These are phyloP conservation scores for Porites cylindrica DNA, from an alignment of 92 coral and sea anemone genomes.

Conservation along the genomic window DNA sequence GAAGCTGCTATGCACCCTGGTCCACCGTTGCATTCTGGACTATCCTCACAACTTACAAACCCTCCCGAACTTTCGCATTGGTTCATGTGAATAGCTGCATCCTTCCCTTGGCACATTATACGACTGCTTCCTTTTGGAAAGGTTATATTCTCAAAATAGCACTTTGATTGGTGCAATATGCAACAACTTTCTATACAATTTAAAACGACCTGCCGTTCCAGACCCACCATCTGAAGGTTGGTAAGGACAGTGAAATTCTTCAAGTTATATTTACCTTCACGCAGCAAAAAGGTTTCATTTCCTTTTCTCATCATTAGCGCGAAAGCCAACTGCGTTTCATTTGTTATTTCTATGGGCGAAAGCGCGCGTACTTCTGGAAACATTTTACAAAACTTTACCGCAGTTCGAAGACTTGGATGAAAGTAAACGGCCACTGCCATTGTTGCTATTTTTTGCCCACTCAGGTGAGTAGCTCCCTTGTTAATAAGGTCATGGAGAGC, in stretches of 20 bases:
- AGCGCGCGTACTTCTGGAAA: conserved; percentile 46
- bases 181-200: conserved; percentile 19
- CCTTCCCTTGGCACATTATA: conserved; percentile 23
- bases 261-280: conserved; percentile 65
- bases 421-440: conserved; percentile 70
- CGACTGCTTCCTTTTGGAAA: conserved; percentile 50
- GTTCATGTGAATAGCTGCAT: conserved; percentile 20
- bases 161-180: background rate
- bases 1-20: conserved; percentile 67
- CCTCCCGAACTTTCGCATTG: conserved; percentile 68
- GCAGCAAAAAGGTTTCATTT: conserved; percentile 58
- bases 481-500: conserved; percentile 62
- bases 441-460: conserved; percentile 47
- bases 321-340: conserved; percentile 42
- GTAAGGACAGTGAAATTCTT: conserved; percentile 5
- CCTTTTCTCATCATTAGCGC: conserved; percentile 11
- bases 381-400: conserved; percentile 35
- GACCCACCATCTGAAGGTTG: conserved; percentile 54
- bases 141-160: conserved; percentile 62
- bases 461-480: conserved; percentile 17
- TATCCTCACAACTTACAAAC: conserved; percentile 1
- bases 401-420: conserved; percentile 38
- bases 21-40: conserved; percentile 74
- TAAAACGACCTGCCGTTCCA: conserved; percentile 32
- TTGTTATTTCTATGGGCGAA: conserved; percentile 26